phyloP scores from a whole-genome alignment of 2,113 vertebrate genomes.

The human (Homo sapiens) region DNA sequence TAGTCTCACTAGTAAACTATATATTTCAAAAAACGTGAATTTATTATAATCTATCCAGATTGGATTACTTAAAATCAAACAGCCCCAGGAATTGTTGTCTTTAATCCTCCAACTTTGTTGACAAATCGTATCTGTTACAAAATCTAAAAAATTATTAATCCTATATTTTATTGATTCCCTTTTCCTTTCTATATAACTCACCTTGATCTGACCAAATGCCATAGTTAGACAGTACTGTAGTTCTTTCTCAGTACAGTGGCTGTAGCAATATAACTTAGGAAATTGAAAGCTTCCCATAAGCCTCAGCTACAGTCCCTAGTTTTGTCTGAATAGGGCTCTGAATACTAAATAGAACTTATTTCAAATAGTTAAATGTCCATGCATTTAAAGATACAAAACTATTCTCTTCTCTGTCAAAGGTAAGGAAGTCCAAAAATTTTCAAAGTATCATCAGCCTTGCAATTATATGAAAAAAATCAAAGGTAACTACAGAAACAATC shows the following conservation, averaged over 20 bases:
- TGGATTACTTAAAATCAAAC: slow-evolving; percentile 30
- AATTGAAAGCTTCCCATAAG: background rate
- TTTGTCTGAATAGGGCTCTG: slow-evolving; percentile 4
- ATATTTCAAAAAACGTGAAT: background rate
- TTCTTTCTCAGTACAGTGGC: background rate
- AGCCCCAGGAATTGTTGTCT: background rate
- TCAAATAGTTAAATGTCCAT: slow-evolving; percentile 13
- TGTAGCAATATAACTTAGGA: background rate
- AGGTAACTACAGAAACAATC: background rate
- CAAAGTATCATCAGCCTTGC: slow-evolving; percentile 9
- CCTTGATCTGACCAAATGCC: background rate
- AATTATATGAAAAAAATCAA: background rate
- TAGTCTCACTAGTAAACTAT: background rate
- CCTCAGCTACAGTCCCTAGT: background rate
- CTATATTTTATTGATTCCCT: slow-evolving; percentile 5
- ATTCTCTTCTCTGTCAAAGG: slow-evolving; percentile 12
- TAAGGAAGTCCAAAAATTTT: background rate
- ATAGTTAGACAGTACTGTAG: background rate
- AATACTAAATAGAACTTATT: slow-evolving; percentile 25
- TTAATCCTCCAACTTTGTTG: background rate
- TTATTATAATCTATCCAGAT: background rate
- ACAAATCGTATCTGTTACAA: background rate
- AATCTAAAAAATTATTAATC: slow-evolving; percentile 41
- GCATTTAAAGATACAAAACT: background rate
- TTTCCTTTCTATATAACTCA: background rate